These are phyloP conservation scores for Sarcoramphus papa DNA, from an alignment of 2,797 vertebrate genomes.

Conservation along the genomic window DNA sequence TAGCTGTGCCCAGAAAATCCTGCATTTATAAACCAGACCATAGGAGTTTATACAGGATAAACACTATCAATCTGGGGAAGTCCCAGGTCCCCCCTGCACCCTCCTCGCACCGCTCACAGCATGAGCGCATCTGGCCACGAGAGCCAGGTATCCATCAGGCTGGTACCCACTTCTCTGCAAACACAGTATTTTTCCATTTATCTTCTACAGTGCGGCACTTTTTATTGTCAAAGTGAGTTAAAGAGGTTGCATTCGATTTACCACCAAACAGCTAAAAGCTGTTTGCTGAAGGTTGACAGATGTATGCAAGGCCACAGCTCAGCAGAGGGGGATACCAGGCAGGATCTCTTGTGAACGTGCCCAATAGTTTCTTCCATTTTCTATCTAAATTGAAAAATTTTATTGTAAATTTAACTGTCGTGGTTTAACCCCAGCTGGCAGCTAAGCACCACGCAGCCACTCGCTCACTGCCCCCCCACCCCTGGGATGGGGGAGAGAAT, in stretches of 20 bases:
- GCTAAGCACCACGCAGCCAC: no score
- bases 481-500: no score
- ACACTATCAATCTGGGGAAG: rapidly evolving
- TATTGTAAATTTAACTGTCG: neutral
- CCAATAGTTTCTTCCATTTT: neutral
- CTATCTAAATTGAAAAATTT: neutral
- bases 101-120: rapidly evolving
- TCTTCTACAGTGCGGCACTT: neutral
- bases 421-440: no score
- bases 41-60: neutral
- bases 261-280: neutral
- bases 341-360: neutral
- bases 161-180: neutral
- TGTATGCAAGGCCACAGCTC: neutral
- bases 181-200: neutral
- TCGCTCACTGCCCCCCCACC: no score
- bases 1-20: neutral
- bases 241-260: neutral
- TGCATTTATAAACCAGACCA: neutral
- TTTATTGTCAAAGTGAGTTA: neutral
- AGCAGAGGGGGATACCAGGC: neutral
- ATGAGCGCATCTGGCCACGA: rapidly evolving
- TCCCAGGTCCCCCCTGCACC: neutral
- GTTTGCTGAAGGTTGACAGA: neutral
- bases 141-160: neutral